Percentiles rank a stretch among this genome's conserved stretches.
Conservation (phyloP, 2,797 vertebrate genomes). For the Huso huso region DNA sequence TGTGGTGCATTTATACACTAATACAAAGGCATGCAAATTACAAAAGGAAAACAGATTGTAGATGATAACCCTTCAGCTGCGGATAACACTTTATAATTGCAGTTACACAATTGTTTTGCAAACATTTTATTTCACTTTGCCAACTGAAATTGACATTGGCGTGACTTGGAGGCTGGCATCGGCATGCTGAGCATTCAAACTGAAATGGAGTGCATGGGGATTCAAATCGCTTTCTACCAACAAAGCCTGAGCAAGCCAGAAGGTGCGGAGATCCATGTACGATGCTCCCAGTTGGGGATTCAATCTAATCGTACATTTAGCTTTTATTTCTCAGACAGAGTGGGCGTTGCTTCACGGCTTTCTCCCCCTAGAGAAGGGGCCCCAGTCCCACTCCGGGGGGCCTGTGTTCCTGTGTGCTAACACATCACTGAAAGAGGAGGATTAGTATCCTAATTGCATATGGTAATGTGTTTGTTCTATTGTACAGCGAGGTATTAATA, state of each 20-base stretch:
- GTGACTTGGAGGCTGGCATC: not conserved
- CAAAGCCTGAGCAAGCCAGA: conserved; percentile 5
- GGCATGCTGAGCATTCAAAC: conserved; percentile 4
- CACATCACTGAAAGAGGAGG: not conserved
- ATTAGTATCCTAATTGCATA: conserved; percentile 4
- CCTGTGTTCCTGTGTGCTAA: too few species aligned
- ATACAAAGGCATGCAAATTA: not conserved
- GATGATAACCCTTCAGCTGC: conserved; percentile 1
- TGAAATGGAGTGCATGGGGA: not conserved
- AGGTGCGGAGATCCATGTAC: not conserved
- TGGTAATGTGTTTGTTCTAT: conserved; percentile 3
- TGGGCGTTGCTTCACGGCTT: too few species aligned
- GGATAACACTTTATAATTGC: not conserved
- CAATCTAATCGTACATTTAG: conserved; percentile 6
- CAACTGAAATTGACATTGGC: not conserved
- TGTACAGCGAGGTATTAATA: conserved; percentile 12
- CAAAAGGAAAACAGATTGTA: not conserved
- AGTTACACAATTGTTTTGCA: not conserved
- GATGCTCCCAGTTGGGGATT: conserved; percentile 4
- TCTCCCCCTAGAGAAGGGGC: too few species aligned
- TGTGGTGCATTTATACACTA: too few species aligned
- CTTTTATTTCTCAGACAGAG: too few species aligned
- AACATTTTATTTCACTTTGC: not conserved
- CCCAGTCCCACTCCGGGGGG: too few species aligned
- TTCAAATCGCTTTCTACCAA: conserved; percentile 1